Percentiles rank a stretch among this genome's conserved stretches.
These are phyloP conservation scores for Styela plicata DNA, from an alignment of 23 tunicate genomes.

Conservation along the genomic window DNA sequence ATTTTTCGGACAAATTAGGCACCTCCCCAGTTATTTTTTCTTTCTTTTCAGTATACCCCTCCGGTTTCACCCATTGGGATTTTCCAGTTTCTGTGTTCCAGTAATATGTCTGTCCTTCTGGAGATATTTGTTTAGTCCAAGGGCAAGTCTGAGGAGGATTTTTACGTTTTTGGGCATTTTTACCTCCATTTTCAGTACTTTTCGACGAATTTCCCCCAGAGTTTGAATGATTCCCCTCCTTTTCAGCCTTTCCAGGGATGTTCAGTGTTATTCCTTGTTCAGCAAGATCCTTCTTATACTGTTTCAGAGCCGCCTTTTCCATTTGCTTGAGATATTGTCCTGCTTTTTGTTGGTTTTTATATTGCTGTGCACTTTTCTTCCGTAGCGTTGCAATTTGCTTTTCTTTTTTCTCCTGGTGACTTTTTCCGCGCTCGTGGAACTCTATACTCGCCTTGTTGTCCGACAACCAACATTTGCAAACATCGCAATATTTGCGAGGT, in stretches of 20 bases:
- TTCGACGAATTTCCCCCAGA: not conserved
- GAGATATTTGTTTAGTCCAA: constrained; percentile 20
- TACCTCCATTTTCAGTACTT: not conserved
- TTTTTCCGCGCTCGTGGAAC: constrained; percentile 91
- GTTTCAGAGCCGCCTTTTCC: constrained; percentile 23
- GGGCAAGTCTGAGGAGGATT: not conserved
- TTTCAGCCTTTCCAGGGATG: not conserved
- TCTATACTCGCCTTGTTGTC: constrained; percentile 90
- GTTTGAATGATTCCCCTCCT: not conserved
- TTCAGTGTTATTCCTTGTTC: not conserved
- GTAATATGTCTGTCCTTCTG: constrained; percentile 16
- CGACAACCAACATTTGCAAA: constrained; percentile 89
- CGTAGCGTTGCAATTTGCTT: constrained; percentile 21
- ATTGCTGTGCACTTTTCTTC: constrained; percentile 21
- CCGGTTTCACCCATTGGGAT: constrained; percentile 27
- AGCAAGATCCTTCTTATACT: constrained; percentile 13
- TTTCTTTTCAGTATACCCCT: not conserved
- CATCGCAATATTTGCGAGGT: constrained; percentile 73
- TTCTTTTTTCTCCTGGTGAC: constrained; percentile 81
- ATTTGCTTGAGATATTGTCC: constrained; percentile 21
- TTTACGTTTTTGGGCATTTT: not conserved
- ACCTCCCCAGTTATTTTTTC: not conserved
- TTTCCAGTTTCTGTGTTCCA: constrained; percentile 26
- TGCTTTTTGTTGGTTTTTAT: constrained; percentile 24
- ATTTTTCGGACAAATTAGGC: not conserved